Conservation (phyloP, 2,888 invertebrate genomes). For the Epistrophella euchroma region DNA sequence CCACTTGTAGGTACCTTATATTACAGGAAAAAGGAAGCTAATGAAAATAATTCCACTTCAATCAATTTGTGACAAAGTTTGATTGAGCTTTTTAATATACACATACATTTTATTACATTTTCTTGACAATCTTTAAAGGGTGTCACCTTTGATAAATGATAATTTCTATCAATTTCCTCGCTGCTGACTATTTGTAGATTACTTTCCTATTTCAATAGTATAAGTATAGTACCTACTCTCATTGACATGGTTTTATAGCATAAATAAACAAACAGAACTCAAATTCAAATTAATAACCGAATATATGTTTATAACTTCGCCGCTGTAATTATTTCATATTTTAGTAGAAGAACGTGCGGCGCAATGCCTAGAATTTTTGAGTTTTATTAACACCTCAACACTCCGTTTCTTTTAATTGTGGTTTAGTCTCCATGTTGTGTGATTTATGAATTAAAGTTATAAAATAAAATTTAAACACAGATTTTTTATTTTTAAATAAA, state of each 20-base stretch:
- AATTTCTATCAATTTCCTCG: conserved; percentile 10
- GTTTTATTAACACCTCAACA: conserved; percentile 1
- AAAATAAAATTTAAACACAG: too few relatives aligned
- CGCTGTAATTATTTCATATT: conserved; percentile 4
- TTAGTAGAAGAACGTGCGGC: background rate
- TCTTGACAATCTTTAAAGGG: background rate
- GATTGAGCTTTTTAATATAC: conserved; percentile 34
- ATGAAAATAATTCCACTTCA: conserved; percentile 32
- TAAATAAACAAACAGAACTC: conserved; percentile 21
- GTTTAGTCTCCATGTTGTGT: too few relatives aligned
- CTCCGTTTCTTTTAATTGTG: too few relatives aligned
- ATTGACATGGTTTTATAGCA: background rate
- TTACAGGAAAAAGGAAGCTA: background rate
- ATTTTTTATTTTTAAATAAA: too few relatives aligned
- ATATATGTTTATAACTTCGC: too few relatives aligned
- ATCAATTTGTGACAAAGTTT: conserved; percentile 41
- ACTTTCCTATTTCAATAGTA: background rate
- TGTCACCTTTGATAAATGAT: conserved; percentile 33
- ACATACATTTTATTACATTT: conserved; percentile 4
- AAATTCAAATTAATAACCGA: conserved; percentile 26
- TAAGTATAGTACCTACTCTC: background rate
- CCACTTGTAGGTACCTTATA: too few relatives aligned
- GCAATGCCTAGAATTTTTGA: background rate
- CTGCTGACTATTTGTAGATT: background rate
- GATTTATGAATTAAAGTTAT: too few relatives aligned